Conservation (phyloP, 2,888 invertebrate genomes). For the Acleris cristana region DNA sequence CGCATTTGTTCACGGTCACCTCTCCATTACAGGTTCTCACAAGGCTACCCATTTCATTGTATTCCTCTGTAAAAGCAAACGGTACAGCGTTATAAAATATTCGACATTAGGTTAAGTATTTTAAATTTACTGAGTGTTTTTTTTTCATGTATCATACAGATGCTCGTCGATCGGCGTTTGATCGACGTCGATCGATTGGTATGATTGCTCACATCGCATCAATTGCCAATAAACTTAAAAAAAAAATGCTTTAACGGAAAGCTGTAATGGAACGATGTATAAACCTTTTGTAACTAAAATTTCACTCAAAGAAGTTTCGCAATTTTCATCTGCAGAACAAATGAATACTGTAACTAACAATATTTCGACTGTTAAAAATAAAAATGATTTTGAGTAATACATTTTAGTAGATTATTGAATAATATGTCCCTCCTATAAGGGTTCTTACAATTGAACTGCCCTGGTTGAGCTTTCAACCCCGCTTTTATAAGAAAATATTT, state of each 20-base stretch:
- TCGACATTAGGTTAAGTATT: conserved; percentile 1
- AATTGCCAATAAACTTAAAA: no score
- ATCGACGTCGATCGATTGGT: no score
- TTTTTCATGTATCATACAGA: no score
- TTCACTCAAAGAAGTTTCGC: conserved; percentile 93
- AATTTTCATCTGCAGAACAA: conserved; percentile 86
- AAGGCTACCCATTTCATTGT: conserved; percentile 92
- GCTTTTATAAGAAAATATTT: conserved; percentile 25
- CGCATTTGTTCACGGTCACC: conserved; percentile 95
- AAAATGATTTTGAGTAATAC: conserved; percentile 4
- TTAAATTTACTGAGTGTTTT: no score
- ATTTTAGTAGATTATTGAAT: not conserved
- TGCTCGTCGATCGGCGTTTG: no score
- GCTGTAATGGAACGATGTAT: conserved; percentile 19
- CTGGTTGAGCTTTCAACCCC: not conserved
- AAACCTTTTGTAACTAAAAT: conserved; percentile 93
- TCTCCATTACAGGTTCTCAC: conserved; percentile 95
- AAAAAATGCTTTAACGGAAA: no score
- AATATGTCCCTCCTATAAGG: not conserved
- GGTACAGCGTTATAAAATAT: conserved; percentile 5
- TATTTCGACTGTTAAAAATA: conserved; percentile 38
- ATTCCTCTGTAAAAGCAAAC: conserved; percentile 87
- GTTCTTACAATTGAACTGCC: conserved; percentile 6
- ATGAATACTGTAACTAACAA: conserved; percentile 39
- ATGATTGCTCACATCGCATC: no score